Percentiles rank a stretch among this genome's conserved stretches.
These are phyloP conservation scores for Sternotherus odoratus DNA, from an alignment of 2,797 vertebrate genomes.

Conservation along the genomic window DNA sequence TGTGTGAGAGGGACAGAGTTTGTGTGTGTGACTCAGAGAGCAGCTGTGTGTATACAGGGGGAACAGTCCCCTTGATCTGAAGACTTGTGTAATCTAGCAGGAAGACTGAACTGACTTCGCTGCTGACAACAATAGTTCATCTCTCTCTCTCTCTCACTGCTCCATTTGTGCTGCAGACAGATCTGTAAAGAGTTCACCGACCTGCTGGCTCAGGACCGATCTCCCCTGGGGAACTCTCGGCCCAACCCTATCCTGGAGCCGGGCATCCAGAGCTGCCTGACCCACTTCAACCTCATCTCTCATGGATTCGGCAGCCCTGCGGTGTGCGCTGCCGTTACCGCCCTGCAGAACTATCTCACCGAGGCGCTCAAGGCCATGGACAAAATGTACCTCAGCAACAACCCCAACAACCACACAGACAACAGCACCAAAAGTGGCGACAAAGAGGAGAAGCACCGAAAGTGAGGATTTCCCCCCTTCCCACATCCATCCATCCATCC, in stretches of 20 bases:
- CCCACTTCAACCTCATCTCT: conserved; percentile 99
- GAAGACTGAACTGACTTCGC: conserved; percentile 3
- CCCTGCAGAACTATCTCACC: conserved; percentile 99
- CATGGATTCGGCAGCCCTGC: conserved; percentile 99
- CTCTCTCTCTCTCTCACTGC: conserved; percentile 50
- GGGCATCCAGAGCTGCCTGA: conserved; percentile 99
- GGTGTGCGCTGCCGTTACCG: conserved; percentile 96
- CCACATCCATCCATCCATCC: conserved; percentile 27
- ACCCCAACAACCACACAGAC: conserved; percentile 98
- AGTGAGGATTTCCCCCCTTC: conserved; percentile 85
- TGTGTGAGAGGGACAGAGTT: not conserved
- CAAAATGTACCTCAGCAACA: conserved; percentile 99
- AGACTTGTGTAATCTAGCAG: not conserved
- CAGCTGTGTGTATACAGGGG: fast-evolving
- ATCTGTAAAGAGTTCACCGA: conserved; percentile 99
- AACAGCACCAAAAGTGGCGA: conserved; percentile 96
- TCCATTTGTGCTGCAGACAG: conserved; percentile 89
- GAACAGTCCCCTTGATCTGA: not conserved
- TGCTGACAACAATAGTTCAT: conserved; percentile 38
- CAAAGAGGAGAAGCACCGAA: conserved; percentile 99
- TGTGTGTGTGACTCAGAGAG: not conserved
- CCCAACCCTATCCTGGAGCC: conserved; percentile 98
- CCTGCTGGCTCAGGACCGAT: conserved; percentile 99
- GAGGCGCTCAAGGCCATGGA: conserved; percentile 99
- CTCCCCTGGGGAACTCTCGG: conserved; percentile 97